Evolutionary conservation across 2,797 vertebrate species (phyloP).

Genomic region (Eremophila alpestris): DNA sequence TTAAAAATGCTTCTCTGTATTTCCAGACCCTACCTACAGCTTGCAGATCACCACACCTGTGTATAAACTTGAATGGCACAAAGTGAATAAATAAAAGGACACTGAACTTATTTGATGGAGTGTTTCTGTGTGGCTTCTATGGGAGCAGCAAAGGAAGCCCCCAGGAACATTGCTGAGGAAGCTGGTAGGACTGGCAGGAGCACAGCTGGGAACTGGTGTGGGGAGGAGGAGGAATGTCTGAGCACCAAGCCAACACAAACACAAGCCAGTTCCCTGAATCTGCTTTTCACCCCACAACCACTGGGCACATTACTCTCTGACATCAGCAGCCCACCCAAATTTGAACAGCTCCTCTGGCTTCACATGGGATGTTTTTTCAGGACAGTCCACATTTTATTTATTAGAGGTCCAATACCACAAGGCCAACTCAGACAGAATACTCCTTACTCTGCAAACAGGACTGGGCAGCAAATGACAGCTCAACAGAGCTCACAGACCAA

Average conservation of each 20-base stretch:
- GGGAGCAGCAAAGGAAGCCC: neutral
- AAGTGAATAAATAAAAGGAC: neutral
- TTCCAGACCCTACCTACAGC: neutral
- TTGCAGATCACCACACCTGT: neutral
- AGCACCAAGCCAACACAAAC: slow-evolving; percentile 5
- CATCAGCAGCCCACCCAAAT: slow-evolving; percentile 23
- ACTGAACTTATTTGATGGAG: neutral
- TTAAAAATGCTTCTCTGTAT: neutral
- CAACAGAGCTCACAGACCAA: neutral
- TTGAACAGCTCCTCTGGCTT: neutral
- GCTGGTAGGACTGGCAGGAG: neutral
- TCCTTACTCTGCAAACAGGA: neutral
- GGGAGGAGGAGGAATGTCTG: slow-evolving; percentile 40
- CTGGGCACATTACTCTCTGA: slow-evolving; percentile 19
- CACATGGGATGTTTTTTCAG: neutral
- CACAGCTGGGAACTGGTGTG: neutral
- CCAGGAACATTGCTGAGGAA: neutral
- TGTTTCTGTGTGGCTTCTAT: neutral
- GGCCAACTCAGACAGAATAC: neutral
- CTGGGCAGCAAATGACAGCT: neutral
- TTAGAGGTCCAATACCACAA: neutral
- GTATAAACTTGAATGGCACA: neutral
- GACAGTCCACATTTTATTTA: neutral
- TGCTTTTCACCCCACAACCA: neutral
- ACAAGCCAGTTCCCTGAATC: neutral